Evolutionary conservation across 1,140 invertebrate genomes (phyloP).

Genomic region (Dendrolimus kikuchii): DNA sequence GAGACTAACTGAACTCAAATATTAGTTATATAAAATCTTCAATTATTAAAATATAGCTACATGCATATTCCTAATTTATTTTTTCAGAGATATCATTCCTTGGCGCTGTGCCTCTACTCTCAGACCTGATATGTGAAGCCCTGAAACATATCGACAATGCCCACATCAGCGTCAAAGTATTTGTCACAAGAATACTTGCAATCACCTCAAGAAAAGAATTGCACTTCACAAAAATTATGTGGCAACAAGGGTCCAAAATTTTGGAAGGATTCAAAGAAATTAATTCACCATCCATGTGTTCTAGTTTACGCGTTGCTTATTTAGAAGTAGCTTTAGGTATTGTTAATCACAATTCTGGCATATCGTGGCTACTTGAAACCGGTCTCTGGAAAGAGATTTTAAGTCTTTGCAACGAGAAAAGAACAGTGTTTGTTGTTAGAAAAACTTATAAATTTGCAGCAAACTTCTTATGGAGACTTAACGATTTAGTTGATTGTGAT

Average conservation of each 20-base stretch:
- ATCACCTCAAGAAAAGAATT: slow-evolving; percentile 33
- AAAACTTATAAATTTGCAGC: slow-evolving; percentile 53
- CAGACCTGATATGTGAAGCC: slow-evolving; percentile 34
- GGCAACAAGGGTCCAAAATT: slow-evolving; percentile 31
- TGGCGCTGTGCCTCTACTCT: slow-evolving; percentile 29
- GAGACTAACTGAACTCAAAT: too few species aligned
- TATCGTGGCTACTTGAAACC: slow-evolving; percentile 44
- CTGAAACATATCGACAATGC: slow-evolving; percentile 28
- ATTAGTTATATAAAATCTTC: too few species aligned
- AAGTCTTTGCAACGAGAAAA: slow-evolving; percentile 35
- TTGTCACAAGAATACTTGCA: slow-evolving; percentile 42
- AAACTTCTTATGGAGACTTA: slow-evolving; percentile 49
- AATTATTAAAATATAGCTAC: too few species aligned
- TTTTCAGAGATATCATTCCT: slow-evolving; percentile 38
- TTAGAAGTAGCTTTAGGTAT: slow-evolving; percentile 47
- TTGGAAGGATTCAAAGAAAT: slow-evolving; percentile 34
- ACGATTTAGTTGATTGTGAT: slow-evolving; percentile 28
- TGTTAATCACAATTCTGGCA: slow-evolving; percentile 41
- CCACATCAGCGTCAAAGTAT: slow-evolving; percentile 54
- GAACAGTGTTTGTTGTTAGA: slow-evolving; percentile 52
- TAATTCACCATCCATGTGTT: slow-evolving; percentile 28
- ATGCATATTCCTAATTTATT: too few species aligned
- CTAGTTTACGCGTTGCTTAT: slow-evolving; percentile 49
- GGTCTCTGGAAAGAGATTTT: slow-evolving; percentile 52
- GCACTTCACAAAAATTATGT: slow-evolving; percentile 42